These are phyloP conservation scores for Cranoglanis bouderius DNA, from an alignment of 2,113 vertebrate species.

Conservation along the genomic window DNA sequence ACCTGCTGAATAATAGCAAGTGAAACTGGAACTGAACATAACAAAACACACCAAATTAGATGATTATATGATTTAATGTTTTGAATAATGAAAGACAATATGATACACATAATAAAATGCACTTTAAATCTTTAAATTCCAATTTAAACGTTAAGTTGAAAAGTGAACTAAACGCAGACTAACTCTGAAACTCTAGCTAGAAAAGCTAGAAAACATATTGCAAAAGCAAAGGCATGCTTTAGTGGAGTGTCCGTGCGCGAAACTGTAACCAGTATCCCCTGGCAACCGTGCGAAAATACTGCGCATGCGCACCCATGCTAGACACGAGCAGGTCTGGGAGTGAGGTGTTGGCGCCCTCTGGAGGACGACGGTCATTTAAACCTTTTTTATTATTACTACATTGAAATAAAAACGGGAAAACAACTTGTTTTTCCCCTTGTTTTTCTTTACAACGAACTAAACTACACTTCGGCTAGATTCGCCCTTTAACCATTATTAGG, in stretches of 20 bases:
- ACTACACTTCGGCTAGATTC: neutral
- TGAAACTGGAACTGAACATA: neutral
- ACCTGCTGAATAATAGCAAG: neutral
- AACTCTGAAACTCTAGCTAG: neutral
- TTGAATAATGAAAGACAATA: neutral
- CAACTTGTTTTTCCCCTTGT: neutral
- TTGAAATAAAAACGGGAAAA: too few relatives aligned
- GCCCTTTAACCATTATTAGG: neutral
- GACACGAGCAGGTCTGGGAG: neutral
- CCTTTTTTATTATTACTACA: too few relatives aligned
- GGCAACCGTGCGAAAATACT: neutral
- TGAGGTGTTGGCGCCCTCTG: conserved; percentile 4
- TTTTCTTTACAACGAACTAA: neutral
- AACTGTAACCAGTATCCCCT: neutral
- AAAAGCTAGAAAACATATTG: neutral
- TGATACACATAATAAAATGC: neutral
- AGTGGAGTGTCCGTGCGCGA: neutral
- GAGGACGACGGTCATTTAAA: neutral
- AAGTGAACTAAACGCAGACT: neutral
- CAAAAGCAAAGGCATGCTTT: neutral
- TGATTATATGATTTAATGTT: neutral
- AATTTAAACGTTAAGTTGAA: neutral
- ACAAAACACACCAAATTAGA: neutral
- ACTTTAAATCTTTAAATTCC: neutral
- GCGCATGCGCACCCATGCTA: neutral